Evolutionary conservation across 2,888 invertebrate species (phyloP), one percentile per base, ranked within the genome.

Genomic region (Hecatera dysodea): DNA sequence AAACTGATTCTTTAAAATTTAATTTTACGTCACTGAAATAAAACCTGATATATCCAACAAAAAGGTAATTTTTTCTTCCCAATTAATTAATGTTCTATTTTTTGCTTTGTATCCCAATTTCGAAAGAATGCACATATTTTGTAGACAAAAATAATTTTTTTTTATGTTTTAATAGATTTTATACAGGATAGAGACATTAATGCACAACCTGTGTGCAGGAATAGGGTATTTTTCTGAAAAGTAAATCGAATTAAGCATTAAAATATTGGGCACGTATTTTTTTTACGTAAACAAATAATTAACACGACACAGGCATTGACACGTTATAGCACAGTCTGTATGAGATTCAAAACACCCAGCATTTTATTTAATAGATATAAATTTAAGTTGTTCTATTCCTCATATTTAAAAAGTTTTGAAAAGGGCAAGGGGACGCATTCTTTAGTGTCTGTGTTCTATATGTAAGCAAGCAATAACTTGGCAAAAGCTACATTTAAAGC

Each of bases 401-500:
- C 19, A 53, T 19, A 17, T 19, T 29, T 53, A 29, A 29, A 29
- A 22, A 9, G 17, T 9, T n/a, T n/a, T n/a, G n/a, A n/a, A n/a
- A n/a, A 5, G 15, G 12, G 15, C 17, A 57, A 0, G 24, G 17
- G 7, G 29, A 59, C 1, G 3, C 24, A 1, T 9, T 64, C 22
- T 39, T 6, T 27, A 8, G 9, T 29, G 29, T 29, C 29, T 29
- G 15, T 68, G 24, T 44, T 39, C 6, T 22, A 8, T 8, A 19
- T 22, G 6, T 24, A 39, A 12, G 22, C 27, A 64, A 79, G 62
- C 57, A 36, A 65, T 39, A 57, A 65, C 12, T 48, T 29, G 1
- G 61, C 48, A 19, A 63, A 65, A 29, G 22, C 42, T 66, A 75
- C 11, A 24, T 59, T 56, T 53, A 17, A 70, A 70, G 66, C 63